These are phyloP conservation scores for Drosophila trichaetosa DNA, from an alignment of 2,888 invertebrate species.

Conservation along the genomic window DNA sequence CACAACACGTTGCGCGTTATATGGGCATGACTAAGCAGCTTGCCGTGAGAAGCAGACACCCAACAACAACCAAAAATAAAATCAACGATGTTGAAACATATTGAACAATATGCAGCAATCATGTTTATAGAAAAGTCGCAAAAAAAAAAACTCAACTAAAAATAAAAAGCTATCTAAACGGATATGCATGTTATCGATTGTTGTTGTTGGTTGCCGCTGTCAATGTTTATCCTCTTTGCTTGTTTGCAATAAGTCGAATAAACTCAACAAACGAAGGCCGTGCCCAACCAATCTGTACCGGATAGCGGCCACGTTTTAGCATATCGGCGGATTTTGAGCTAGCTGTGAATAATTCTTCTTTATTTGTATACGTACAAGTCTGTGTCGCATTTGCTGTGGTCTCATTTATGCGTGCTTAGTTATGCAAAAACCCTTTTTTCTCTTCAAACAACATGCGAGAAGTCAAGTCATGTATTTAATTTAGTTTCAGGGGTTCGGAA, in stretches of 20 bases:
- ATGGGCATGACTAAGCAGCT: conserved; percentile 70
- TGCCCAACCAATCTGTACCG: conserved; percentile 57
- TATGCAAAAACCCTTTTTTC: neutral
- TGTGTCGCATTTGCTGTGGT: conserved; percentile 38
- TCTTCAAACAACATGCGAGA: neutral
- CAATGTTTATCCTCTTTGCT: conserved; percentile 51
- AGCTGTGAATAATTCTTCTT: conserved; percentile 11
- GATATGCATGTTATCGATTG: conserved; percentile 53
- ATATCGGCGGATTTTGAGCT: conserved; percentile 19
- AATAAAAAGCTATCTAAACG: conserved; percentile 30
- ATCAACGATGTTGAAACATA: conserved; percentile 65
- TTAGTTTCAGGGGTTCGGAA: neutral
- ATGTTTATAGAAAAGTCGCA: conserved; percentile 20
- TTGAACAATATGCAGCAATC: conserved; percentile 52
- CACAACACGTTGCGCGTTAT: conserved; percentile 47
- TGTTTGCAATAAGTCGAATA: conserved; percentile 47
- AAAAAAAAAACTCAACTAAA: conserved; percentile 12
- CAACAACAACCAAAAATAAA: conserved; percentile 17
- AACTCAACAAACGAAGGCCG: conserved; percentile 40
- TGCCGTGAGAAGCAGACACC: conserved; percentile 25
- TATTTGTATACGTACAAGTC: neutral
- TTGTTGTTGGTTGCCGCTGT: conserved; percentile 22
- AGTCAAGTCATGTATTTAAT: conserved; percentile 9
- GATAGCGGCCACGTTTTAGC: neutral
- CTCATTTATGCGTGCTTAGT: conserved; percentile 26